These are phyloP conservation scores for Strix uralensis DNA, from an alignment of 2,113 vertebrate genomes.

Conservation along the genomic window DNA sequence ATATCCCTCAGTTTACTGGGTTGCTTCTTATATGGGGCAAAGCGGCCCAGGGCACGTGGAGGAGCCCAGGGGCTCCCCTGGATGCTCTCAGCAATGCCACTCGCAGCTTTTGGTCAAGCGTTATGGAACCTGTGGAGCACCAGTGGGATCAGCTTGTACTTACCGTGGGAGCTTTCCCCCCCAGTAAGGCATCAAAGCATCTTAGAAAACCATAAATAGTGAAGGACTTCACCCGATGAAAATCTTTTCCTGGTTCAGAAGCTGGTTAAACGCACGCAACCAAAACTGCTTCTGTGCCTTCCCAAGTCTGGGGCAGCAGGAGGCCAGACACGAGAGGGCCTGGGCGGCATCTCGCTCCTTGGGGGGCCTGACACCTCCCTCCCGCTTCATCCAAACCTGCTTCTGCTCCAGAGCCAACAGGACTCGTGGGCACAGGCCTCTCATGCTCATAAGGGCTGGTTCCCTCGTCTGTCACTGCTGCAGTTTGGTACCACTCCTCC, in stretches of 20 bases:
- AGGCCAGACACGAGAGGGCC: fast-evolving
- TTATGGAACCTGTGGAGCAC: background rate
- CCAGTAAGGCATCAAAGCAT: background rate
- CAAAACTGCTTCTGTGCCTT: background rate
- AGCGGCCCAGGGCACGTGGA: fast-evolving
- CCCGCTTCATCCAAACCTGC: background rate
- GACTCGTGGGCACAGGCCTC: background rate
- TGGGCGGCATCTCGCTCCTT: background rate
- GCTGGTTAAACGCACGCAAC: fast-evolving
- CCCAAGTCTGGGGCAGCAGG: background rate
- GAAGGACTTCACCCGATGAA: background rate
- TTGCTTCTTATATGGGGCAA: background rate
- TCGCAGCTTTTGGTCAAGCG: background rate
- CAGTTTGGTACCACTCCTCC: background rate
- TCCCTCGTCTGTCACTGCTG: background rate
- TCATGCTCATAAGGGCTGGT: background rate
- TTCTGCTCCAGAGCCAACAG: background rate
- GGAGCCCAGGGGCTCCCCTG: background rate
- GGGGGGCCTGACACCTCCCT: background rate
- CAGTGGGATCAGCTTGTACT: background rate
- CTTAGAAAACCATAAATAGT: background rate
- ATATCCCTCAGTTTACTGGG: background rate
- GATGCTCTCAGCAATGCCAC: background rate
- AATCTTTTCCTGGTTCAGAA: background rate
- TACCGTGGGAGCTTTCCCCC: background rate